Evolutionary conservation across 2,888 invertebrate species (phyloP).

Genomic region (Drosophila hamatofila): DNA sequence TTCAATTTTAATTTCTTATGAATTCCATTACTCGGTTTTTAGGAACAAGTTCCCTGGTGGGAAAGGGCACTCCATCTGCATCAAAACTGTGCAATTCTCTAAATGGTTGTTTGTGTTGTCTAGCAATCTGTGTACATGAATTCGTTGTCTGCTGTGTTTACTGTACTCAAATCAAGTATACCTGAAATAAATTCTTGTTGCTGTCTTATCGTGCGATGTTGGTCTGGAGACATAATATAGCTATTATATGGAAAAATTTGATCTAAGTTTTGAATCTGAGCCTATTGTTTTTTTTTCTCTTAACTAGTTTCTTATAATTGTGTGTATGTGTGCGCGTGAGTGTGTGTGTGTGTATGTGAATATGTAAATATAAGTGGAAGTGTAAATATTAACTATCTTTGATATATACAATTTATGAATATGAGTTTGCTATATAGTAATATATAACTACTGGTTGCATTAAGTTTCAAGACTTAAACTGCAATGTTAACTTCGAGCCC

Average conservation of each 20-base stretch:
- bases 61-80: slow-evolving; percentile 44
- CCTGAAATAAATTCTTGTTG: slow-evolving; percentile 67
- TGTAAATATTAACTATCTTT: slow-evolving; percentile 37
- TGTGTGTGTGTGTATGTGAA: slow-evolving; percentile 24
- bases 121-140: slow-evolving; percentile 47
- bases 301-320: slow-evolving; percentile 36
- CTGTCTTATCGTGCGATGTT: slow-evolving; percentile 42
- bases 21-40: background rate
- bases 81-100: slow-evolving; percentile 27
- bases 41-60: slow-evolving; percentile 10
- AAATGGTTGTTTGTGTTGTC: slow-evolving; percentile 21
- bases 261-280: slow-evolving; percentile 32
- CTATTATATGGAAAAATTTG: slow-evolving; percentile 16
- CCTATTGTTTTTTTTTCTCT: slow-evolving; percentile 30
- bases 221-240: slow-evolving; percentile 24
- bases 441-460: slow-evolving; percentile 47
- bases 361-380: slow-evolving; percentile 26
- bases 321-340: slow-evolving; percentile 12
- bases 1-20: background rate
- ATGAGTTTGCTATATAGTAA: slow-evolving; percentile 36
- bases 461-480: slow-evolving; percentile 67
- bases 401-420: slow-evolving; percentile 51
- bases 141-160: slow-evolving; percentile 72
- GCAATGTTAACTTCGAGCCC: slow-evolving; percentile 85
- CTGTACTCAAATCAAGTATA: slow-evolving; percentile 65